Conservation (phyloP, 2,797 vertebrate species). For the Acanthurus lineatus region DNA sequence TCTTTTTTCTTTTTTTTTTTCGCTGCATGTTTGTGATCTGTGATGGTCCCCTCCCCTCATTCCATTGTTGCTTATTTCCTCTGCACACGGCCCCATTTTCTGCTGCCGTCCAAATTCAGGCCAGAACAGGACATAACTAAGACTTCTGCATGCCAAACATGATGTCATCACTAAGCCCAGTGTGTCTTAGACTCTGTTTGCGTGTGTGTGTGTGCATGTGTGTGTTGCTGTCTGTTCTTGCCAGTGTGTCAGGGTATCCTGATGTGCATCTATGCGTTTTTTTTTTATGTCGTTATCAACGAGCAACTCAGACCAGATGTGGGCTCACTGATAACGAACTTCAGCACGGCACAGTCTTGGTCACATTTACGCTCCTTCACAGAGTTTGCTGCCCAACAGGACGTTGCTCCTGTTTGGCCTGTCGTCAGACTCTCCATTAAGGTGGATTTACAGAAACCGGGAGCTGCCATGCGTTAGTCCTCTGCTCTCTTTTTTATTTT, state of each 20-base stretch:
- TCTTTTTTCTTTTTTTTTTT: conserved; percentile 28
- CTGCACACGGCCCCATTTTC: conserved; percentile 72
- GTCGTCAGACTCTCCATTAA: conserved; percentile 59
- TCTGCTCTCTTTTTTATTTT: conserved; percentile 21
- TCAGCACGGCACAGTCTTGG: conserved; percentile 1
- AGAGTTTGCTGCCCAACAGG: conserved; percentile 43
- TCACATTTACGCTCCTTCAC: conserved; percentile 16
- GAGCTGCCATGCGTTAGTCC: conserved; percentile 42
- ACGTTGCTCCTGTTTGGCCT: conserved; percentile 45
- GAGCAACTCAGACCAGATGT: conserved; percentile 58
- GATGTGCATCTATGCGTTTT: conserved; percentile 22
- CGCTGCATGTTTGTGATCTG: conserved; percentile 61
- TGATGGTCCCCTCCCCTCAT: conserved; percentile 65
- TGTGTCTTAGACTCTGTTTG: conserved; percentile 37
- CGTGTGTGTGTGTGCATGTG: conserved; percentile 40
- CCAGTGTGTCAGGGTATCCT: conserved; percentile 44
- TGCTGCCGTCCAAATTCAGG: conserved; percentile 73
- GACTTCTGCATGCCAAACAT: conserved; percentile 76
- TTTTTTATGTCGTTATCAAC: conserved; percentile 39
- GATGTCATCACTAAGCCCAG: conserved; percentile 77
- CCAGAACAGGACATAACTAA: conserved; percentile 81
- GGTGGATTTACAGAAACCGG: conserved; percentile 55
- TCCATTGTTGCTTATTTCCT: conserved; percentile 76
- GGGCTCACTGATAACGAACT: conserved; percentile 46
- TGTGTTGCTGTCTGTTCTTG: conserved; percentile 41